phyloP scores from a whole-genome alignment of 2,113 vertebrate species.

The Dendrocopos noguchii region DNA sequence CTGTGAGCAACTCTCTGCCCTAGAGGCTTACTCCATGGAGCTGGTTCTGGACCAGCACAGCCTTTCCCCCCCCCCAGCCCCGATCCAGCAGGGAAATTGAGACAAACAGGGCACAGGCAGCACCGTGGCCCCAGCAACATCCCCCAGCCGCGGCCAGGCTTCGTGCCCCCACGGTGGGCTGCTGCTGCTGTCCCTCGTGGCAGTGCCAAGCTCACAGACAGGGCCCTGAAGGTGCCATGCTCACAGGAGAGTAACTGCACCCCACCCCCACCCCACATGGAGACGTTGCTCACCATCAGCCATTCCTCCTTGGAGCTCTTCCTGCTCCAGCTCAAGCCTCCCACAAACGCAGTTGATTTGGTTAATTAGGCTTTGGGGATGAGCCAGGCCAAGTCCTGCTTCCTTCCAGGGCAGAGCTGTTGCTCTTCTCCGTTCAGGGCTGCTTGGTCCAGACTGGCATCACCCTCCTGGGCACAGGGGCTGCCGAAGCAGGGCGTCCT shows the following conservation, averaged over 20 bases:
- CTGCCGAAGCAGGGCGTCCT: neutral
- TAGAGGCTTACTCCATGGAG: neutral
- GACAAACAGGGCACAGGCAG: neutral
- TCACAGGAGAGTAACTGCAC: fast-evolving
- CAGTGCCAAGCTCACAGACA: neutral
- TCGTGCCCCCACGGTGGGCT: fast-evolving
- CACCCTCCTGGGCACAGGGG: neutral
- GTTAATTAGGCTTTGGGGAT: neutral
- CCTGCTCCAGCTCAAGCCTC: neutral
- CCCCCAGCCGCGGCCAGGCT: neutral
- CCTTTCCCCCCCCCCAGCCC: neutral
- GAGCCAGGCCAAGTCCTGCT: neutral
- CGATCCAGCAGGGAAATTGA: neutral
- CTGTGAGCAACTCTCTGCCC: neutral
- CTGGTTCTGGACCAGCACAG: fast-evolving
- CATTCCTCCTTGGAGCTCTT: neutral
- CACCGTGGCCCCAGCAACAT: fast-evolving
- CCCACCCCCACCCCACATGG: neutral
- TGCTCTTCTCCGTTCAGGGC: neutral
- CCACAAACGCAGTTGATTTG: neutral
- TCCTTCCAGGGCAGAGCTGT: neutral
- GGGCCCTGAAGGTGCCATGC: neutral
- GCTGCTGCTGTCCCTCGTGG: neutral
- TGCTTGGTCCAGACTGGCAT: neutral
- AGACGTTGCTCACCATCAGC: neutral